phyloP scores from a whole-genome alignment of 1,140 invertebrate genomes.

The Achatina immaculata region DNA sequence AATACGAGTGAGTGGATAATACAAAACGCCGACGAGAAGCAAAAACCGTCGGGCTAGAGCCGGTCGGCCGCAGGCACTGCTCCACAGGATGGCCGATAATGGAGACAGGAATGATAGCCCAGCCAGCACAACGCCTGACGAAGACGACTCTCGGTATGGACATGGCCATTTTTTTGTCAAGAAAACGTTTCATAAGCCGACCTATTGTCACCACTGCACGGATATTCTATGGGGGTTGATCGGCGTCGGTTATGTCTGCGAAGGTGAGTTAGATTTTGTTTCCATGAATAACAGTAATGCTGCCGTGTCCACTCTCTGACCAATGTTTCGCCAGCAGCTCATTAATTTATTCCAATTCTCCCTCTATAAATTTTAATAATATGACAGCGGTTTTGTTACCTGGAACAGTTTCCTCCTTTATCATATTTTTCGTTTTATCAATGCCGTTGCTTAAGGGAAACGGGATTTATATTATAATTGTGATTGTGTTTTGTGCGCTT shows the following conservation, averaged over 20 bases:
- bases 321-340: constrained; percentile 23
- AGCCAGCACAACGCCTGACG: constrained; percentile 43
- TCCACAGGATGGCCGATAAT: constrained; percentile 52
- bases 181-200: constrained; percentile 99
- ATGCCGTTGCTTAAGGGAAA: too few species aligned
- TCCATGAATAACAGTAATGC: background rate
- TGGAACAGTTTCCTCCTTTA: background rate
- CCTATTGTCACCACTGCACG: constrained; percentile 99
- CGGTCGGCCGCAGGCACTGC: constrained; percentile 38
- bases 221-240: constrained; percentile 99
- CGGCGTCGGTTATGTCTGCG: constrained; percentile 98
- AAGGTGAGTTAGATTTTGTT: constrained; percentile 81
- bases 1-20: constrained; percentile 35
- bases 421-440: background rate
- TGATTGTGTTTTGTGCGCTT: background rate
- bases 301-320: constrained; percentile 20
- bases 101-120: constrained; percentile 48
- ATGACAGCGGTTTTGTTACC: constrained; percentile 16
- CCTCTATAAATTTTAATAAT: constrained; percentile 39
- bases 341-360: constrained; percentile 40
- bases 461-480: background rate
- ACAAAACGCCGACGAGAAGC: constrained; percentile 40
- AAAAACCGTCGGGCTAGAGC: constrained; percentile 32
- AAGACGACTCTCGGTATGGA: constrained; percentile 52
- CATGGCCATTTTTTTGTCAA: constrained; percentile 98